Conservation (phyloP, 1,140 invertebrate species). For the Drosophila ananassae region DNA sequence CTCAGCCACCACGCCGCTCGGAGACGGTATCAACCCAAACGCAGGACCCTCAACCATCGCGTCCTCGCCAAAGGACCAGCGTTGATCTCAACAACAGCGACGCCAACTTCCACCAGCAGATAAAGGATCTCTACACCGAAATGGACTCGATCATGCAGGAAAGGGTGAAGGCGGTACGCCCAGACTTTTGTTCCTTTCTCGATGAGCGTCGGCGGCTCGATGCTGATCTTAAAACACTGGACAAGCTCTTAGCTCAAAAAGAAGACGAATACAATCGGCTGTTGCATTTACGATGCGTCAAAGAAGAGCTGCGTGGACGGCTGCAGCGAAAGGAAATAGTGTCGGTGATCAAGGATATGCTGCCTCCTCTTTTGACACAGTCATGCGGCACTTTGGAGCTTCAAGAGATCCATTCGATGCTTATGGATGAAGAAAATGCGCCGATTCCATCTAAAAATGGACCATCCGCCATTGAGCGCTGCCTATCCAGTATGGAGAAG, state of each 20-base stretch:
- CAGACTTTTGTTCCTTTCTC: slow-evolving; percentile 20
- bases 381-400: slow-evolving; percentile 51
- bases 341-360: slow-evolving; percentile 40
- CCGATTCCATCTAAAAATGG: slow-evolving; percentile 14
- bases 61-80: slow-evolving; percentile 11
- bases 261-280: slow-evolving; percentile 69
- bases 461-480: slow-evolving; percentile 25
- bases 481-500: slow-evolving; percentile 34
- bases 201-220: slow-evolving; percentile 49
- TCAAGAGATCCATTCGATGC: slow-evolving; percentile 43
- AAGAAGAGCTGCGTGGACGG: slow-evolving; percentile 46
- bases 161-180: slow-evolving; percentile 21
- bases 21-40: slow-evolving; percentile 54
- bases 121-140: slow-evolving; percentile 47
- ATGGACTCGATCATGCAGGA: slow-evolving; percentile 45
- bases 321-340: slow-evolving; percentile 48
- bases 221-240: slow-evolving; percentile 40
- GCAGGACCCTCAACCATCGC: neutral
- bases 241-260: slow-evolving; percentile 47
- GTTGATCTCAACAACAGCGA: slow-evolving; percentile 62
- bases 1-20: slow-evolving; percentile 30
- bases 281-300: slow-evolving; percentile 48
- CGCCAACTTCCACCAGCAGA: slow-evolving; percentile 54
- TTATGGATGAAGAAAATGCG: slow-evolving; percentile 29
- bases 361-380: slow-evolving; percentile 36